Percentiles rank a stretch among this genome's conserved stretches.
phyloP scores from a whole-genome alignment of 2,113 vertebrate species.

The Neolamprologus devosi region DNA sequence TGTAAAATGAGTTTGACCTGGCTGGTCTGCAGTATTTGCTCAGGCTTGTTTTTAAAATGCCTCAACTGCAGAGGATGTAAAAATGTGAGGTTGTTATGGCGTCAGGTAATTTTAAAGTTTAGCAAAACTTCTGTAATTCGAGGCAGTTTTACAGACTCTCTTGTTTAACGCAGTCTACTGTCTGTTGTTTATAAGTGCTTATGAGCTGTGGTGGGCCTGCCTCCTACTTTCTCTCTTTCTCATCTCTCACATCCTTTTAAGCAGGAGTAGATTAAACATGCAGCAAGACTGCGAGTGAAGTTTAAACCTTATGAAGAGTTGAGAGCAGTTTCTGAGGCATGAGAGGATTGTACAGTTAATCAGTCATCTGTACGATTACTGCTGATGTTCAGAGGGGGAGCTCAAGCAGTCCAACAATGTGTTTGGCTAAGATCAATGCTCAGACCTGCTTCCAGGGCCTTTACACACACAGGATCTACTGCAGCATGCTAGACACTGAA shows the following conservation, averaged over 20 bases:
- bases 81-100: neutral
- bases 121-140: neutral
- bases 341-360: conserved; percentile 10
- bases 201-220: neutral
- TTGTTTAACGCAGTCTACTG: neutral
- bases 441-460: neutral
- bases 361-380: neutral
- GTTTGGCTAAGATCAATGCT: neutral
- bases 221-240: neutral
- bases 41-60: neutral
- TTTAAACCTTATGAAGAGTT: neutral
- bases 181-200: neutral
- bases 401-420: neutral
- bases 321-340: neutral
- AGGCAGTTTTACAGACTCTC: neutral
- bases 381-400: neutral
- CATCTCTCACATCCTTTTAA: neutral
- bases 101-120: neutral
- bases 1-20: neutral
- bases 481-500: neutral
- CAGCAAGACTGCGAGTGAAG: neutral
- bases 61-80: neutral
- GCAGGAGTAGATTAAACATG: neutral
- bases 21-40: neutral
- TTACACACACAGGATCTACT: neutral